phyloP scores from a whole-genome alignment of 2,888 invertebrate species.

The Auanema sp. region DNA sequence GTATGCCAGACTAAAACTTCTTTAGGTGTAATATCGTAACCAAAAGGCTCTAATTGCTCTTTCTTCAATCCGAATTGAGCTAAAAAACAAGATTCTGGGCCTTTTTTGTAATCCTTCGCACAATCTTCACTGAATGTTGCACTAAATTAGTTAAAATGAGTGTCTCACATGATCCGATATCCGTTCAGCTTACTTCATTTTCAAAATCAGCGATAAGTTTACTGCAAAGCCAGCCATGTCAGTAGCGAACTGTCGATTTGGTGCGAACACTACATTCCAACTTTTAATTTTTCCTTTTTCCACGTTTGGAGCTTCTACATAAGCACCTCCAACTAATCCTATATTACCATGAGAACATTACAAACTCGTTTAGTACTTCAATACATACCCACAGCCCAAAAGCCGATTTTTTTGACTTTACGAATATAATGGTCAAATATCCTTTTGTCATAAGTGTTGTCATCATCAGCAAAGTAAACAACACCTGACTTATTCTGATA shows the following conservation, averaged over 20 bases:
- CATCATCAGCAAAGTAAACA: constrained; percentile 77
- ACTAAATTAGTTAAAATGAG: constrained; percentile 18
- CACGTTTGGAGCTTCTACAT: constrained; percentile 20
- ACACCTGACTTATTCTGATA: constrained; percentile 61
- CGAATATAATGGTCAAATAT: constrained; percentile 74
- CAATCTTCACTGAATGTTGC: constrained; percentile 42
- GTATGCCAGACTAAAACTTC: constrained; percentile 43
- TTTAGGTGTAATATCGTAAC: constrained; percentile 44
- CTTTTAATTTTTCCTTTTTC: constrained; percentile 12
- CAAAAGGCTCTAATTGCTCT: constrained; percentile 44
- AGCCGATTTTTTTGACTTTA: constrained; percentile 75
- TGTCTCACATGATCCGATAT: too few relatives aligned
- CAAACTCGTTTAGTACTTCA: background rate
- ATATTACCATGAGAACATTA: background rate
- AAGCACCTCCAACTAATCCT: constrained; percentile 21
- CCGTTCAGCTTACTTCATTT: constrained; percentile 7
- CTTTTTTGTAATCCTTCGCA: constrained; percentile 26
- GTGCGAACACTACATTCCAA: constrained; percentile 35
- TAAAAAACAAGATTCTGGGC: constrained; percentile 52
- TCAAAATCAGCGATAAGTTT: constrained; percentile 69
- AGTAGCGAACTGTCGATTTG: constrained; percentile 82
- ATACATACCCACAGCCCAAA: constrained; percentile 72
- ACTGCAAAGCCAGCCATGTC: constrained; percentile 97
- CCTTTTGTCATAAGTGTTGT: constrained; percentile 74
- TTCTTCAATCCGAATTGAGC: constrained; percentile 43